Percentiles rank a stretch among this genome's conserved stretches.
phyloP scores from a whole-genome alignment of 2,113 vertebrate species.

The Opisthocomus hoazin region DNA sequence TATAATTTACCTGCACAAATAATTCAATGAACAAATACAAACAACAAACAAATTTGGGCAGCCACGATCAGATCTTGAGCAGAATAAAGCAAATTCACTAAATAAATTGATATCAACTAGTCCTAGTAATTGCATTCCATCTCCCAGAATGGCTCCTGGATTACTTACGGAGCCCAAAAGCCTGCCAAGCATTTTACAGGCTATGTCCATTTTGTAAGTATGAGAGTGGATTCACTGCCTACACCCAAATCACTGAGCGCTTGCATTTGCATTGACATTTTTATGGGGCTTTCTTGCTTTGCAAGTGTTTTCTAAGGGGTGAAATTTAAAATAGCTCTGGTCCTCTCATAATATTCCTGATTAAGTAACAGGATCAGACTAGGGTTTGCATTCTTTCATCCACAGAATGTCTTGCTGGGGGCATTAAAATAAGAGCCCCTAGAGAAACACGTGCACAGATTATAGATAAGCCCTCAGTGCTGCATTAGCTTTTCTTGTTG shows the following conservation, averaged over 20 bases:
- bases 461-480: background rate
- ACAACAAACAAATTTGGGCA: constrained; percentile 47
- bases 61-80: constrained; percentile 9
- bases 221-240: constrained; percentile 4
- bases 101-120: constrained; percentile 55
- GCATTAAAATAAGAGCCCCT: background rate
- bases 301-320: constrained; percentile 9
- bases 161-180: constrained; percentile 39
- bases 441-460: background rate
- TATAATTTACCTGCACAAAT: constrained; percentile 63
- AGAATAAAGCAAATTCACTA: constrained; percentile 44
- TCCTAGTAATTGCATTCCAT: constrained; percentile 47
- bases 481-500: background rate
- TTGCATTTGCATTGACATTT: constrained; percentile 38
- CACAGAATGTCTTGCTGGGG: background rate
- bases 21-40: constrained; percentile 50
- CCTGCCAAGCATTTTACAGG: constrained; percentile 28
- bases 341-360: constrained; percentile 9
- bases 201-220: constrained; percentile 7
- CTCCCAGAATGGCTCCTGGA: constrained; percentile 34
- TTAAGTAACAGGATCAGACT: constrained; percentile 6
- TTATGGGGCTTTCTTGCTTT: background rate
- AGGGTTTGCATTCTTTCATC: background rate
- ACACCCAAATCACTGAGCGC: background rate
- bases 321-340: constrained; percentile 5